A percentile compares a stretch with the other conserved stretches of the same genome.
These are phyloP conservation scores for Rissa tridactyla DNA, from an alignment of 2,113 vertebrate species.

Conservation along the genomic window DNA sequence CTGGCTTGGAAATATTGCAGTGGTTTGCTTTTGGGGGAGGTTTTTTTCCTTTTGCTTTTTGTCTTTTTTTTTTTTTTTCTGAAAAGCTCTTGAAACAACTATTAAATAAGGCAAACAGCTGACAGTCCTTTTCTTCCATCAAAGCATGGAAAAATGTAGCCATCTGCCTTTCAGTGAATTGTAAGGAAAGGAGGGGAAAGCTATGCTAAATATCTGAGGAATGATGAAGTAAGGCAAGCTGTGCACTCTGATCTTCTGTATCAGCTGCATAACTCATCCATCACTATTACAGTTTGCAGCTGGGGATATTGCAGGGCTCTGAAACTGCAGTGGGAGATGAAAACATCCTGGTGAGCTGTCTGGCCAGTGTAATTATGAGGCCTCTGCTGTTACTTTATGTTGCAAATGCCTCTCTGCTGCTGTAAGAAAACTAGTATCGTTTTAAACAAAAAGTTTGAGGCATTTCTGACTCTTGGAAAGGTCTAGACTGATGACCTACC, in stretches of 20 bases:
- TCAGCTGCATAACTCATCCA: neutral
- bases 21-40: neutral
- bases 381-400: neutral
- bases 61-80: neutral
- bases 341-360: neutral
- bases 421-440: neutral
- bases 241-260: neutral
- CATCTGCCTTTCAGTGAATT: conserved; percentile 5
- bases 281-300: conserved; percentile 9
- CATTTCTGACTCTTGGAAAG: neutral
- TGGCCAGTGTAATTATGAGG: neutral
- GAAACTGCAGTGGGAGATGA: neutral
- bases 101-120: conserved; percentile 10
- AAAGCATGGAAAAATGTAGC: neutral
- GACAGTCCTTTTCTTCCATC: neutral
- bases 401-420: neutral
- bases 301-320: neutral
- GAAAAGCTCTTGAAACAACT: neutral
- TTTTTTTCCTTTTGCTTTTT: neutral
- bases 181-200: neutral
- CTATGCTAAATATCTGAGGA: conserved; percentile 45
- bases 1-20: neutral
- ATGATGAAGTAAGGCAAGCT: neutral
- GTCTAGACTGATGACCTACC: neutral
- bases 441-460: neutral